Conservation (phyloP, 2,888 invertebrate genomes). For the Stenichneumon culpator region DNA sequence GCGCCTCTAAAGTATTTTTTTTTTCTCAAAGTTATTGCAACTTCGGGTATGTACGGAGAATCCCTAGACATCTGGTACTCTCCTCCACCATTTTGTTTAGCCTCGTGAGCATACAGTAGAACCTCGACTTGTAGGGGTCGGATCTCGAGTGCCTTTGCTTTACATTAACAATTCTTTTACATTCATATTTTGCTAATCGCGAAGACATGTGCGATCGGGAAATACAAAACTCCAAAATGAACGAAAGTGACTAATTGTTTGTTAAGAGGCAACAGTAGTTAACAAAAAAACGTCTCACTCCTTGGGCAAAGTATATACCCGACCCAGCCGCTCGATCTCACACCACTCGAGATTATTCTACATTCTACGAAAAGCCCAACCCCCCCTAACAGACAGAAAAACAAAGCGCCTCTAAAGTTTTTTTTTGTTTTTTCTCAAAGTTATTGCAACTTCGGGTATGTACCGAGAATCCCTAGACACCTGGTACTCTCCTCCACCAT, state of each 20-base stretch:
- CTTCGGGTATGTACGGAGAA: slow-evolving; percentile 25
- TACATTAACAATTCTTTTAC: too few relatives aligned
- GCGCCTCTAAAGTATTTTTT: slow-evolving; percentile 5
- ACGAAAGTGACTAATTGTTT: too few relatives aligned
- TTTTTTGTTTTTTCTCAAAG: slow-evolving; percentile 13
- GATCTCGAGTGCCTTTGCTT: too few relatives aligned
- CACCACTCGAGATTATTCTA: slow-evolving; percentile 52
- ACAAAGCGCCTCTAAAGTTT: background rate
- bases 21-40: slow-evolving; percentile 35
- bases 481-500: slow-evolving; percentile 49
- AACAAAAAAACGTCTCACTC: slow-evolving; percentile 52
- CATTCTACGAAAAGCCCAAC: slow-evolving; percentile 33
- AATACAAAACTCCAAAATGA: too few relatives aligned
- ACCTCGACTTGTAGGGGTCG: too few relatives aligned
- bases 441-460: slow-evolving; percentile 36
- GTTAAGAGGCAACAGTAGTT: too few relatives aligned
- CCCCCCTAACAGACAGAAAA: slow-evolving; percentile 18
- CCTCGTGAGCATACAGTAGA: too few relatives aligned
- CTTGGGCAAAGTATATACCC: slow-evolving; percentile 22
- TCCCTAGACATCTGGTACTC: slow-evolving; percentile 57
- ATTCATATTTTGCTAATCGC: too few relatives aligned
- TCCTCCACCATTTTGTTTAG: slow-evolving; percentile 8
- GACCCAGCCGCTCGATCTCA: slow-evolving; percentile 19
- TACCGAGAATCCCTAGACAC: slow-evolving; percentile 47
- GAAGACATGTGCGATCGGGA: too few relatives aligned